Conservation (phyloP, 2,888 invertebrate genomes). For the Pseudococcus longispinus region DNA sequence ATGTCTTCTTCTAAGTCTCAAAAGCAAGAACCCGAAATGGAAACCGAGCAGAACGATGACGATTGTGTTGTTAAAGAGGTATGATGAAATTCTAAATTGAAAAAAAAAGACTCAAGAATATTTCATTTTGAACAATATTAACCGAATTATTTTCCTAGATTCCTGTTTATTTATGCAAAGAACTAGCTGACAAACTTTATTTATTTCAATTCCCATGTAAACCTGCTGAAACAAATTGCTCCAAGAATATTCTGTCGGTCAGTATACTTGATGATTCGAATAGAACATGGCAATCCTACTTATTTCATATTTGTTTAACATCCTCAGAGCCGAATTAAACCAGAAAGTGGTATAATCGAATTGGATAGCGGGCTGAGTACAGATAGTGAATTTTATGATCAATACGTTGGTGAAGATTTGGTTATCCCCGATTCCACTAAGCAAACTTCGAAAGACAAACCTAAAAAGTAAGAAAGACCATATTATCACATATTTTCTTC, state of each 20-base stretch:
- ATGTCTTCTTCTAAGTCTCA: not conserved
- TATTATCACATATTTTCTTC: not conserved
- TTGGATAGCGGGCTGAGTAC: slow-evolving; percentile 21
- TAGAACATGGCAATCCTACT: not conserved
- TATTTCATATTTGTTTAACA: not conserved
- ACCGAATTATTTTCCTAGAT: not conserved
- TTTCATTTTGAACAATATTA: not conserved
- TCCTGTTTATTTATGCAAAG: slow-evolving; percentile 48
- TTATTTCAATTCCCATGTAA: slow-evolving; percentile 53
- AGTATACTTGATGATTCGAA: not conserved
- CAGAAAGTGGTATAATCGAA: slow-evolving; percentile 47
- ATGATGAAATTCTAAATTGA: not conserved
- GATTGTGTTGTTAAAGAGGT: not conserved
- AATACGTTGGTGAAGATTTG: not conserved
- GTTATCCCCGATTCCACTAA: not conserved
- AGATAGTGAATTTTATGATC: slow-evolving; percentile 35
- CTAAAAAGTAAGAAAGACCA: not conserved
- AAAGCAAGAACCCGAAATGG: not conserved
- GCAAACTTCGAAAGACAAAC: not conserved
- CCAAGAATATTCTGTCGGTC: slow-evolving; percentile 38
- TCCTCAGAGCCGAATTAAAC: slow-evolving; percentile 49
- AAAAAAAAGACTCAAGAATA: not conserved
- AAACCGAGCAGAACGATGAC: not conserved
- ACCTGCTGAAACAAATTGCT: not conserved
- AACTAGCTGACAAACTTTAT: slow-evolving; percentile 8